Base-by-base conservation (phyloP, 1,140 invertebrate genomes). In the Megalopta genalis region DNA sequence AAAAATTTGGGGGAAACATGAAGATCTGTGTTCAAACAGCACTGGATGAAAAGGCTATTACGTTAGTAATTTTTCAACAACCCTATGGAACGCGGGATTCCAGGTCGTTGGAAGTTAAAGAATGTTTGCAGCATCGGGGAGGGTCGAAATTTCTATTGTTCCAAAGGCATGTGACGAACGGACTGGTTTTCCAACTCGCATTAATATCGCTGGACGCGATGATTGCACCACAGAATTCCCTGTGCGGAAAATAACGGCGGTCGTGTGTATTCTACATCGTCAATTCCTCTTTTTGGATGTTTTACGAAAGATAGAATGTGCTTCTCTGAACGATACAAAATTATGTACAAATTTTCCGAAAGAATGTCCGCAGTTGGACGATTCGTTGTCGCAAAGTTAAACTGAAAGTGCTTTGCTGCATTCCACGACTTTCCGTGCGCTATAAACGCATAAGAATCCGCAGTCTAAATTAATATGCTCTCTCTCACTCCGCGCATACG, bases 61-160 rank as follows among this genome's bases (percentile, higher is more conserved):
- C 46, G 42, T 16, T 65, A 9, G 39, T 21, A 18, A 18, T 64
- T 77, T 77, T 72, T 32, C 32, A 23, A 54, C 67, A 52, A 37
- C 62, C 7, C 25, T 14, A 14, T 12, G 46, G 54, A 69, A 54
- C 46, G 63, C 46, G 42, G 42, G n/a, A 77, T 72, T 71, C 60
- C 60, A 52, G 46, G 23, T 42, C 27, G 46, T 23, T 64, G 46
- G 23, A 71, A 54, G 70, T 66, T 74, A 37, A 66, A 66, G 69
- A 74, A 79, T 79, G 77, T 79, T 72, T 39, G 70, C 27, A 63
- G 63, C 63, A 77, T 77, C 21, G 59, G 59, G 16, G 23, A 25
- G 32, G 52, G 12, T 27, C 32, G 7, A 37, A 62, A 32, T 77
- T 70, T 70, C 42, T 25, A 21, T 67, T 16, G 75, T 59, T 46